phyloP scores from a whole-genome alignment of 1,140 invertebrate species.

The Bombus haemorrhoidalis region DNA sequence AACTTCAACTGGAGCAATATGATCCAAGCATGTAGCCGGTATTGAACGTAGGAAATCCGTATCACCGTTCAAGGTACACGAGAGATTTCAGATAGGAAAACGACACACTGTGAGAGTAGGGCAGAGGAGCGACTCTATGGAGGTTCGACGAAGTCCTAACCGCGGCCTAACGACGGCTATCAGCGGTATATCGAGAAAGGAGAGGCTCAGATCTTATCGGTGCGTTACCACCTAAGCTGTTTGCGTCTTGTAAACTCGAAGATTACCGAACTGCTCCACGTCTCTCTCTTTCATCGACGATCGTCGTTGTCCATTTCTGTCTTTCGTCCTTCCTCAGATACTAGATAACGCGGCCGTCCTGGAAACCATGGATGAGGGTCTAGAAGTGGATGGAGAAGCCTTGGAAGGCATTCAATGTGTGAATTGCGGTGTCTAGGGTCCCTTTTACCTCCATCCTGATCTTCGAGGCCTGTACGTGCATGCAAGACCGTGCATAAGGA shows the following conservation, averaged over 20 bases:
- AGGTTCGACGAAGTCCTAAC: slow-evolving; percentile 65
- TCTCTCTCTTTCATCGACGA: slow-evolving; percentile 32
- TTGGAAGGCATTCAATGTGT: slow-evolving; percentile 74
- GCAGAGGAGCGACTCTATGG: slow-evolving; percentile 44
- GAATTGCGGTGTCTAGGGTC: slow-evolving; percentile 73
- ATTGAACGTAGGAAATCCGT: slow-evolving; percentile 58
- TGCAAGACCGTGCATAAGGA: slow-evolving; percentile 42
- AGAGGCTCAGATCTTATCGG: slow-evolving; percentile 75
- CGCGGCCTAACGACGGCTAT: slow-evolving; percentile 69
- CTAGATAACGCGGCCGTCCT: slow-evolving; percentile 72
- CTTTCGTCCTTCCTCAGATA: slow-evolving; percentile 61
- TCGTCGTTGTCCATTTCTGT: slow-evolving; percentile 14
- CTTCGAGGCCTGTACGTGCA: slow-evolving; percentile 12
- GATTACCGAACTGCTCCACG: slow-evolving; percentile 64
- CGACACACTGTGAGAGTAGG: slow-evolving; percentile 38
- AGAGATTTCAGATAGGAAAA: slow-evolving; percentile 57
- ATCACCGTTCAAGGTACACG: slow-evolving; percentile 55
- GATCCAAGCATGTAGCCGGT: slow-evolving; percentile 35
- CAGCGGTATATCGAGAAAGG: slow-evolving; percentile 66
- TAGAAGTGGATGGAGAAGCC: slow-evolving; percentile 59
- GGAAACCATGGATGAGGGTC: slow-evolving; percentile 68
- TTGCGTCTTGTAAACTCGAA: slow-evolving; percentile 79
- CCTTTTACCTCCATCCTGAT: slow-evolving; percentile 12
- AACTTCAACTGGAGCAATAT: slow-evolving; percentile 46
- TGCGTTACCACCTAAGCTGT: slow-evolving; percentile 79